Percentiles rank a stretch among this genome's conserved stretches.
Conservation (phyloP, 2,113 vertebrate species). For the Engystomops pustulosus region DNA sequence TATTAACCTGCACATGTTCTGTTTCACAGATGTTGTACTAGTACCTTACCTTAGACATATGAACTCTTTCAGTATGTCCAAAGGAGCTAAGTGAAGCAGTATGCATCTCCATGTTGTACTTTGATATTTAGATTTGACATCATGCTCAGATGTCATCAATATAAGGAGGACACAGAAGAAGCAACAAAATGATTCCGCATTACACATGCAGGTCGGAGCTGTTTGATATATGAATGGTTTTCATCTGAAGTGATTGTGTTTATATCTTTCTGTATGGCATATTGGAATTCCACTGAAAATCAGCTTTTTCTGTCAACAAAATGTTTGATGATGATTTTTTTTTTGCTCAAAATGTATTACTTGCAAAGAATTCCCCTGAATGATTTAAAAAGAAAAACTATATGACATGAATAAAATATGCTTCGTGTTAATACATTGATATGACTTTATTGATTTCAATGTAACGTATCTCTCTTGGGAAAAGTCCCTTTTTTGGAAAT, state of each 20-base stretch:
- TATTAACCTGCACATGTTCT: slow-evolving; percentile 42
- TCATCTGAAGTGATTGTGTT: slow-evolving; percentile 46
- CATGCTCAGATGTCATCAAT: slow-evolving; percentile 57
- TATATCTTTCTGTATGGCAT: slow-evolving; percentile 47
- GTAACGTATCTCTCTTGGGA: no score
- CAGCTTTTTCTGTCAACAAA: slow-evolving; percentile 24
- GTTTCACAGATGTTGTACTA: slow-evolving; percentile 47
- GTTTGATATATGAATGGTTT: slow-evolving; percentile 49
- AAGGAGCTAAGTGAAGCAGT: slow-evolving; percentile 47
- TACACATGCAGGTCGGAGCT: slow-evolving; percentile 16
- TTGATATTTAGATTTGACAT: slow-evolving; percentile 59
- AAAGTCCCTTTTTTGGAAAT: no score
- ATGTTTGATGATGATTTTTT: slow-evolving; percentile 23
- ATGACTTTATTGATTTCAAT: no score
- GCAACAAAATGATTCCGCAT: slow-evolving; percentile 26
- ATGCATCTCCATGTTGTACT: slow-evolving; percentile 48
- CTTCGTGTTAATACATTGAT: background rate
- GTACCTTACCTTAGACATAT: slow-evolving; percentile 36
- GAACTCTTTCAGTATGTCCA: slow-evolving; percentile 24
- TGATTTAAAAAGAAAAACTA: background rate
- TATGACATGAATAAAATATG: background rate
- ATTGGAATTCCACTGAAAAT: slow-evolving; percentile 53
- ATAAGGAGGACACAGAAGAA: slow-evolving; percentile 48
- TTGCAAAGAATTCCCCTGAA: background rate
- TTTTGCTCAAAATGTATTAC: background rate